Base-by-base conservation (phyloP, 2,888 invertebrate genomes). In the Cerastoderma edule region DNA sequence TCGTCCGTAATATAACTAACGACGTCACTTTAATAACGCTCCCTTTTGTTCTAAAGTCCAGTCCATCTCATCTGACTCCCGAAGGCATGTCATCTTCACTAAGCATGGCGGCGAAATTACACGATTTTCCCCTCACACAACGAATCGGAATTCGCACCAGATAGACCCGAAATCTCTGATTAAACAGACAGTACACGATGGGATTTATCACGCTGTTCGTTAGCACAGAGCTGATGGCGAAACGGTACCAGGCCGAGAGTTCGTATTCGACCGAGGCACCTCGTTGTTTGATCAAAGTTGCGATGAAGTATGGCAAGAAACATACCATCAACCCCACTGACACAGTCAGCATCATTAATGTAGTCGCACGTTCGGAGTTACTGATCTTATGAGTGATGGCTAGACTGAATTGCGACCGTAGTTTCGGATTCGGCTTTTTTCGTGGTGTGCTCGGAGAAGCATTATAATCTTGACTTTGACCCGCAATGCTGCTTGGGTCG, bases 121-220 rank as follows among this genome's bases (percentile, higher is more conserved):
- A n/a, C n/a, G n/a, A n/a, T n/a, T n/a, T n/a, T n/a, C n/a, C 24
- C 3, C 57, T 8, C 0, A 57, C 33, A 32, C 57, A 57, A 32
- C 57, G 32, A 8, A 32, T 13, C 16, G 28, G n/a, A 22, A 28
- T n/a, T 22, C 13, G 32, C 3, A 57, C 8, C 22, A 57, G n/a
- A 33, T 57, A 57, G 33, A 22, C 33, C 22, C 57, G 24, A 19
- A 33, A 57, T 28, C 8, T 33, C 6, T 32, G 57, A 57, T 57
- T 57, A n/a, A 57, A 57, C 4, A 57, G n/a, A 32, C 27, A 57
- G n/a, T 57, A 57, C 22, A 57, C 28, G 16, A 57, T 57, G 6
- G 57, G 57, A n/a, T 57, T 57, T 4, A 57, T 33, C 16, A 57
- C 57, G n/a, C 57, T 57, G 57, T 57, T 57, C 8, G 57, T 33